Conservation (phyloP, 2,888 invertebrate genomes). For the Dasysyrphus tricinctus region DNA sequence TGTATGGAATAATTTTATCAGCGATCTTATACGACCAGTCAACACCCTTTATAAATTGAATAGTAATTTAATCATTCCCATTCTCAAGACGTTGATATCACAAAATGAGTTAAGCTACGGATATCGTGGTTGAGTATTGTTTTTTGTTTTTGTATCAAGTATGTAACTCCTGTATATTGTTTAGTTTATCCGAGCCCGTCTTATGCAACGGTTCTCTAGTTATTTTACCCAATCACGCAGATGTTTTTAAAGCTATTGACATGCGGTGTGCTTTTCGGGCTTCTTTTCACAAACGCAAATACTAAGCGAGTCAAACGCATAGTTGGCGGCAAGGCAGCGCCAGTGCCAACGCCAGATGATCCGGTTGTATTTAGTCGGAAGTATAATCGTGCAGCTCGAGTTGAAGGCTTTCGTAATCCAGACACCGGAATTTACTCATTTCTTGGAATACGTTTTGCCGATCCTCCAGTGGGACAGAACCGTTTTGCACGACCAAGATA, state of each 20-base stretch:
- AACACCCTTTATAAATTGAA: neutral
- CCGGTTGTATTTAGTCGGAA: constrained; percentile 88
- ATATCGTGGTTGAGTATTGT: neutral
- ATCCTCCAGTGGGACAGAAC: constrained; percentile 85
- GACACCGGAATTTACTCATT: constrained; percentile 88
- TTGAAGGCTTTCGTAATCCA: constrained; percentile 87
- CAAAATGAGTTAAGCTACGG: neutral
- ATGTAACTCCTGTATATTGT: neutral
- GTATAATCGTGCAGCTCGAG: constrained; percentile 86
- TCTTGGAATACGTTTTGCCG: constrained; percentile 88
- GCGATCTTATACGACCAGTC: neutral
- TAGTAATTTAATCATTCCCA: constrained; percentile 11
- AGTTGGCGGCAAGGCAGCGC: constrained; percentile 88
- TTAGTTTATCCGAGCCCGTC: constrained; percentile 24
- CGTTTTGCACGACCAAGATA: constrained; percentile 86
- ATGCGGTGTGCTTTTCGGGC: constrained; percentile 6
- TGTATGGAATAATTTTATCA: too few relatives aligned
- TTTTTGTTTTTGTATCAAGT: neutral
- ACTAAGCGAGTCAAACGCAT: constrained; percentile 83
- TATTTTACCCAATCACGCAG: neutral
- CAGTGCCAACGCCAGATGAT: constrained; percentile 88
- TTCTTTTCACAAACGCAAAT: constrained; percentile 6
- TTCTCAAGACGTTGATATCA: constrained; percentile 10
- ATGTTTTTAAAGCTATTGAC: constrained; percentile 13
- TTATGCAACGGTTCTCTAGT: constrained; percentile 7